A percentile compares a stretch with the other conserved stretches of the same genome.
phyloP scores from a whole-genome alignment of 2,888 invertebrate species.

The Drosophila melanocephala region DNA sequence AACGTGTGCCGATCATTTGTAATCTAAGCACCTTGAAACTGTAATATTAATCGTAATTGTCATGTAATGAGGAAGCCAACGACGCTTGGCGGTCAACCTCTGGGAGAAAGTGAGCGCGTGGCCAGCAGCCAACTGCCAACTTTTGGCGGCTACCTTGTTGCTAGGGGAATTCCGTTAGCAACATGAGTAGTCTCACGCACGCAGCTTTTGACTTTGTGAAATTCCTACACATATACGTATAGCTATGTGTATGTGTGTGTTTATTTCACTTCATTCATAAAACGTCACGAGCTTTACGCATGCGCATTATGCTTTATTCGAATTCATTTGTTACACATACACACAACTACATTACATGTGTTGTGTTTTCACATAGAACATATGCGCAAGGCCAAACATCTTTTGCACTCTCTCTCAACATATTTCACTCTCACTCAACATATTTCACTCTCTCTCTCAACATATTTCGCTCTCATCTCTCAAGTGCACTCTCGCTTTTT shows the following conservation, averaged over 20 bases:
- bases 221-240: not conserved
- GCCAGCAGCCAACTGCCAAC: conserved; percentile 6
- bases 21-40: conserved; percentile 59
- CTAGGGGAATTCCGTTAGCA: conserved; percentile 60
- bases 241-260: not conserved
- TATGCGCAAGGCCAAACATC: conserved; percentile 35
- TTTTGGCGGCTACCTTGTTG: conserved; percentile 58
- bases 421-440: not conserved
- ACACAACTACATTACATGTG: not conserved
- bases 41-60: conserved; percentile 34
- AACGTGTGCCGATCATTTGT: conserved; percentile 31
- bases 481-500: conserved; percentile 50
- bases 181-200: conserved; percentile 36
- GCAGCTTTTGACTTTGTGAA: conserved; percentile 34
- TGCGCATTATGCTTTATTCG: conserved; percentile 1
- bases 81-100: conserved; percentile 37
- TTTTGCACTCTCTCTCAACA: not conserved
- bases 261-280: conserved; percentile 51
- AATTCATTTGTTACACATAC: not conserved
- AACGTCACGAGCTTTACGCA: conserved; percentile 33
- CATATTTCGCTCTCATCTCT: conserved; percentile 48
- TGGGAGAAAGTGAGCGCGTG: conserved; percentile 66
- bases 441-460: not conserved
- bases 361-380: conserved; percentile 6
- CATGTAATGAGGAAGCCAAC: conserved; percentile 64